Conservation (phyloP, 2,888 invertebrate genomes). For the Agrochola litura region DNA sequence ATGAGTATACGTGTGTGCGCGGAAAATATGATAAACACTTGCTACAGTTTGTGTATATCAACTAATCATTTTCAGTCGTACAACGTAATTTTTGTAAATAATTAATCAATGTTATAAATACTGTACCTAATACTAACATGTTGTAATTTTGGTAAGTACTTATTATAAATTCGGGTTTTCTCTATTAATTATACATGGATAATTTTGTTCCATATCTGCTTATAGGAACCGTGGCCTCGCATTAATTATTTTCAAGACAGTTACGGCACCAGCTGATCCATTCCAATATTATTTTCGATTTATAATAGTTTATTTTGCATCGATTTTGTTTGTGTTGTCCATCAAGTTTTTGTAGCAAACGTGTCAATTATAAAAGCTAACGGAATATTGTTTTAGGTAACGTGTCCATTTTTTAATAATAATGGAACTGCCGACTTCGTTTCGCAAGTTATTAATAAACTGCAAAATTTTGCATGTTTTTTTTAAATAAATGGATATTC, state of each 20-base stretch:
- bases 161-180: constrained; percentile 78
- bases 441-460: constrained; percentile 33
- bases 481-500: constrained; percentile 44
- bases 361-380: constrained; percentile 71
- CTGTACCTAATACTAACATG: constrained; percentile 72
- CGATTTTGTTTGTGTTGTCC: constrained; percentile 72
- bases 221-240: constrained; percentile 84
- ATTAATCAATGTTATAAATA: constrained; percentile 73
- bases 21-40: constrained; percentile 56
- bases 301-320: constrained; percentile 49
- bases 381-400: constrained; percentile 36
- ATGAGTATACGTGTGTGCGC: constrained; percentile 64
- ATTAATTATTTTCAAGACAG: constrained; percentile 75
- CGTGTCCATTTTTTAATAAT: constrained; percentile 17
- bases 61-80: constrained; percentile 69
- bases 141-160: constrained; percentile 84
- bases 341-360: constrained; percentile 58
- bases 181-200: constrained; percentile 61
- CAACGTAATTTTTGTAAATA: constrained; percentile 79
- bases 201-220: constrained; percentile 59
- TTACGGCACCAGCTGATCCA: constrained; percentile 79
- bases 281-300: constrained; percentile 75
- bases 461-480: constrained; percentile 54
- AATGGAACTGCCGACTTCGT: constrained; percentile 15
- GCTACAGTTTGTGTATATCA: constrained; percentile 37